Evolutionary conservation across 1,140 invertebrate genomes (phyloP), one percentile per base, ranked within the genome.

Genomic region (Drosophila pseudoobscura): DNA sequence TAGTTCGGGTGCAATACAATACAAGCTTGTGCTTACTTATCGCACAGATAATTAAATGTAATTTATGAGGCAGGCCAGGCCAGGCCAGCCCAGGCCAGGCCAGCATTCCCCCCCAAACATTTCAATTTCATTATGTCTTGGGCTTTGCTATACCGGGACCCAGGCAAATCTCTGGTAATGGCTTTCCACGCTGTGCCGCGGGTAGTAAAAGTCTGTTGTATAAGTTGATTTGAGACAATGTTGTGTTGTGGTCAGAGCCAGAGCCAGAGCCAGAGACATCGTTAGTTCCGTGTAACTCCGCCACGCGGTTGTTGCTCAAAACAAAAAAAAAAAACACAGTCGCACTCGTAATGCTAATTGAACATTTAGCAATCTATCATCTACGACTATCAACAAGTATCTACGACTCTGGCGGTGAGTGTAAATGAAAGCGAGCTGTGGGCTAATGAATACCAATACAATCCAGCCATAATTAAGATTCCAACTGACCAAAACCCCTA

Each of bases 191-290:
- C 53, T 71, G 50, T 15, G 76, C 80, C 75, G 45, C 55, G 17
- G 62, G 80, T 65, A 79, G 80, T 84, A 79, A 84, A 79, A 84
- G 80, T 84, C 45, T 26, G 53, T 84, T 83, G 75, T 83, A 49
- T 76, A 83, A 83, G 71, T 74, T 74, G 35, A 52, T 51, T 57
- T 13, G 43, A 80, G 75, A 72, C 62, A 65, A 75, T 71, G 59
- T 78, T 78, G 75, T 75, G 71, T 58, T 72, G 64, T 63, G 60
- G 44, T 53, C 75, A 75, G 8, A 31, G 31, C 8, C 29, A 9
- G 29, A 24, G 24, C 3, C 24, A 24, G 2, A 24, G 22, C 22
- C 29, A 31, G 58, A 57, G 72, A 79, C 75, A 84, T 79, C 76
- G 72, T 83, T 83, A 77, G 80, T 83, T 83, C 79, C 80, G 79